Conservation (phyloP, 2,797 vertebrate species). For the Acipenser oxyrinchus region DNA sequence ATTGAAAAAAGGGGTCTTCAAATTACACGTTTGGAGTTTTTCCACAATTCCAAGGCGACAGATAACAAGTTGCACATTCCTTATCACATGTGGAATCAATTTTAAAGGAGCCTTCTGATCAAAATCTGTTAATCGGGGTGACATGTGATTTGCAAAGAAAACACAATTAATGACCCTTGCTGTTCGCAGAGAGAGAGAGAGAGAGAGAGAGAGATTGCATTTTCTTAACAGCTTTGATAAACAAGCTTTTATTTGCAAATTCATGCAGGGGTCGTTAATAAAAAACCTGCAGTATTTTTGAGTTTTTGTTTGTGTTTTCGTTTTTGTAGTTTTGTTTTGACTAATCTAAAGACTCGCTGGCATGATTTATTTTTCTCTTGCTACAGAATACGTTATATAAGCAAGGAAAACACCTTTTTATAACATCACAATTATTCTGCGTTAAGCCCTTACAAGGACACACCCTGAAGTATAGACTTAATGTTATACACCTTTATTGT, state of each 20-base stretch:
- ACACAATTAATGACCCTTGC: slow-evolving; percentile 59
- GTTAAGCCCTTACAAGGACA: too few relatives aligned
- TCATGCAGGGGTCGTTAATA: slow-evolving; percentile 25
- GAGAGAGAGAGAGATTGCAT: slow-evolving; percentile 19
- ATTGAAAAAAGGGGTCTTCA: slow-evolving; percentile 67
- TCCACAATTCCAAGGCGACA: slow-evolving; percentile 64
- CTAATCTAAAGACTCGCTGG: slow-evolving; percentile 32
- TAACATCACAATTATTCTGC: too few relatives aligned
- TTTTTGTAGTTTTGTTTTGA: slow-evolving; percentile 33
- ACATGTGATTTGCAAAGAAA: slow-evolving; percentile 65
- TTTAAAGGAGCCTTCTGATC: slow-evolving; percentile 58
- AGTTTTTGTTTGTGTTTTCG: not conserved
- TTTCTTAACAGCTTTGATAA: slow-evolving; percentile 31
- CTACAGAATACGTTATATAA: too few relatives aligned
- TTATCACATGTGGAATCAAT: slow-evolving; percentile 71
- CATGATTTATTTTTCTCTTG: slow-evolving; percentile 46
- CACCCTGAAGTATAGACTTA: too few relatives aligned
- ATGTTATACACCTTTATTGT: too few relatives aligned
- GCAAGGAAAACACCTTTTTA: too few relatives aligned
- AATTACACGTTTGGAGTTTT: slow-evolving; percentile 73
- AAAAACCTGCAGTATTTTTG: slow-evolving; percentile 7
- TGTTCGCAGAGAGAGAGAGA: slow-evolving; percentile 28
- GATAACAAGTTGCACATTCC: slow-evolving; percentile 57
- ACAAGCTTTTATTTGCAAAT: slow-evolving; percentile 39
- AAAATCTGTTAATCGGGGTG: slow-evolving; percentile 62